phyloP scores from a whole-genome alignment of 2,888 invertebrate species.

The Sisyra nigra region DNA sequence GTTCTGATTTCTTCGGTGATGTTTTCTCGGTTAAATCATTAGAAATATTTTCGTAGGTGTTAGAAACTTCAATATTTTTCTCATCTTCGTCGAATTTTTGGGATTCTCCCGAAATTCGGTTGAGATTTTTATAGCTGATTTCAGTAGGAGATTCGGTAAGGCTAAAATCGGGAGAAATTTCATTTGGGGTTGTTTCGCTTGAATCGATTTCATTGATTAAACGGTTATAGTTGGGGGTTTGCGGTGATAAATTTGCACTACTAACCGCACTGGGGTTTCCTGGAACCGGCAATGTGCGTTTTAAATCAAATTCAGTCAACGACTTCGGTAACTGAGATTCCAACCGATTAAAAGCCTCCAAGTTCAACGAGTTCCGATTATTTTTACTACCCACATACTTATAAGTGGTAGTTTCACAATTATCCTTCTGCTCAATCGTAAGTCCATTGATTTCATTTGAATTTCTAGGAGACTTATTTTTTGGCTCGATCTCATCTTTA shows the following conservation, averaged over 20 bases:
- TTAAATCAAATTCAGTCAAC: slow-evolving; percentile 22
- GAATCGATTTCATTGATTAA: slow-evolving; percentile 17
- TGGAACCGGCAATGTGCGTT: slow-evolving; percentile 15
- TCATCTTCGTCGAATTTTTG: slow-evolving; percentile 5
- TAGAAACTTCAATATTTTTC: not conserved
- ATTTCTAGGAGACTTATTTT: slow-evolving; percentile 25
- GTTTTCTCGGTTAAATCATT: slow-evolving; percentile 19
- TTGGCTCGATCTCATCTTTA: slow-evolving; percentile 22
- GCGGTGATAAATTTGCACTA: slow-evolving; percentile 22
- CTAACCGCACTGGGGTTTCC: slow-evolving; percentile 16
- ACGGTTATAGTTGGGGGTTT: slow-evolving; percentile 24
- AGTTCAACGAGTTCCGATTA: slow-evolving; percentile 22
- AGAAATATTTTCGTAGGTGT: slow-evolving; percentile 6
- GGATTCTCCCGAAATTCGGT: slow-evolving; percentile 24
- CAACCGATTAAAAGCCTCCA: slow-evolving; percentile 15
- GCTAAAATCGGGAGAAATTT: slow-evolving; percentile 15
- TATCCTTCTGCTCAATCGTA: not conserved
- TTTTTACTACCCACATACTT: slow-evolving; percentile 1
- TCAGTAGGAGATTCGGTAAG: slow-evolving; percentile 26
- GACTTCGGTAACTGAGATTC: slow-evolving; percentile 20
- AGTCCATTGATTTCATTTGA: slow-evolving; percentile 15
- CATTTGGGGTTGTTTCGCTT: slow-evolving; percentile 21
- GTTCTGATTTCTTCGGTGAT: slow-evolving; percentile 28
- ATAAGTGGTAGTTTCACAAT: not conserved
- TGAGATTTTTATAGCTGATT: slow-evolving; percentile 33